These are phyloP conservation scores for Cossypha niveicapilla DNA, from an alignment of 2,797 vertebrate species.

Conservation along the genomic window DNA sequence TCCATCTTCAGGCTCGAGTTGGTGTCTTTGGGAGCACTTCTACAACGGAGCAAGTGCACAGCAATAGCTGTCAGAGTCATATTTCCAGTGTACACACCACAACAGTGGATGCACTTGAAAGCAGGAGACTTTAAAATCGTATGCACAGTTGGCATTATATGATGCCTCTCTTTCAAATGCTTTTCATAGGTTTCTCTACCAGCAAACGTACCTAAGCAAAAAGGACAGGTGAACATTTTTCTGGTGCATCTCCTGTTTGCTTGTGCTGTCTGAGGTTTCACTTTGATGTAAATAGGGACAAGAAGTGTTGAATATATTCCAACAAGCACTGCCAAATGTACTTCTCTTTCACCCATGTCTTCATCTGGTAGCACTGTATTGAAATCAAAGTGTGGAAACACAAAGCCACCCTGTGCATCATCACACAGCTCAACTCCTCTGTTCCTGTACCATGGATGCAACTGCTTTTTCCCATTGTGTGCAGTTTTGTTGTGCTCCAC, in stretches of 20 bases:
- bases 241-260: constrained; percentile 28
- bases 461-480: constrained; percentile 84
- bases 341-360: constrained; percentile 85
- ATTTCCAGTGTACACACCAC: constrained; percentile 94
- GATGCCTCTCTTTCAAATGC: constrained; percentile 91
- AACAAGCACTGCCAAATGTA: constrained; percentile 88
- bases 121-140: constrained; percentile 91
- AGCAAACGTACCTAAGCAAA: constrained; percentile 86
- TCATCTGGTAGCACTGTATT: constrained; percentile 84
- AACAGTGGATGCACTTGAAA: constrained; percentile 97
- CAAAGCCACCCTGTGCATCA: constrained; percentile 80
- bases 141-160: constrained; percentile 92
- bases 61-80: constrained; percentile 92
- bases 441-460: constrained; percentile 86
- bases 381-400: constrained; percentile 93
- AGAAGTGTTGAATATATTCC: constrained; percentile 73
- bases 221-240: constrained; percentile 82
- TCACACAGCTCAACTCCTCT: constrained; percentile 86
- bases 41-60: constrained; percentile 90
- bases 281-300: constrained; percentile 85
- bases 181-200: constrained; percentile 81
- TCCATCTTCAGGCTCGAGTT: constrained; percentile 61
- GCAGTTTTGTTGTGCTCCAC: constrained; percentile 83
- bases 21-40: constrained; percentile 85
- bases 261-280: constrained; percentile 78